phyloP scores from a whole-genome alignment of 2,797 vertebrate species.

The Lepidocolaptes lacrymiger region DNA sequence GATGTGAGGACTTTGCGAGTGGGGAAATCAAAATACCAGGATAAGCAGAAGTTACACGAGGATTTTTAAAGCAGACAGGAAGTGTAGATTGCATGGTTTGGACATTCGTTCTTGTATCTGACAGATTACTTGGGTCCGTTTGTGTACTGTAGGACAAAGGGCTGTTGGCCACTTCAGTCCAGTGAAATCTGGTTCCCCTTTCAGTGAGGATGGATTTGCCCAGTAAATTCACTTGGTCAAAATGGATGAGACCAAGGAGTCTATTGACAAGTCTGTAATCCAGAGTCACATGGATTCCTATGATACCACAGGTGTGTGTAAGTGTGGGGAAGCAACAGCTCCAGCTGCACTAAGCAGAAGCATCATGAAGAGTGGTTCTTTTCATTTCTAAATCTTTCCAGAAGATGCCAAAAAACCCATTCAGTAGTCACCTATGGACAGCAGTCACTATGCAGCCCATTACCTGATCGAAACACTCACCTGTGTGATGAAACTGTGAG shows the following conservation, averaged over 20 bases:
- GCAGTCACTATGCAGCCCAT: background rate
- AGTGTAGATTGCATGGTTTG: background rate
- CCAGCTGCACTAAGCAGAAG: background rate
- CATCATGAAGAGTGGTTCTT: background rate
- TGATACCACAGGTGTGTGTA: accelerated
- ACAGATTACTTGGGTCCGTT: background rate
- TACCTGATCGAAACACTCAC: constrained; percentile 69
- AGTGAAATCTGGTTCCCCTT: background rate
- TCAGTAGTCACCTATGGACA: background rate
- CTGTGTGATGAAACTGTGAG: constrained; percentile 84
- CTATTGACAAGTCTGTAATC: background rate
- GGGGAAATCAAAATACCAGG: background rate
- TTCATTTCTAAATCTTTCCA: background rate
- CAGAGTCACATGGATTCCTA: background rate
- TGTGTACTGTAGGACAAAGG: background rate
- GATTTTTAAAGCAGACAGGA: background rate
- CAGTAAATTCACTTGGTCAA: background rate
- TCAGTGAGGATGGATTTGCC: background rate
- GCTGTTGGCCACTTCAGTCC: background rate
- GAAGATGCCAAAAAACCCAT: background rate
- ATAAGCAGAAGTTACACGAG: background rate
- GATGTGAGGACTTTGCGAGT: background rate
- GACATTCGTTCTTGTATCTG: background rate
- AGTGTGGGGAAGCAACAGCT: background rate
- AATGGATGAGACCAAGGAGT: background rate